Percentiles rank a stretch among this genome's conserved stretches.
phyloP scores from a whole-genome alignment of 2,888 invertebrate species.

The Coelopa pilipes region DNA sequence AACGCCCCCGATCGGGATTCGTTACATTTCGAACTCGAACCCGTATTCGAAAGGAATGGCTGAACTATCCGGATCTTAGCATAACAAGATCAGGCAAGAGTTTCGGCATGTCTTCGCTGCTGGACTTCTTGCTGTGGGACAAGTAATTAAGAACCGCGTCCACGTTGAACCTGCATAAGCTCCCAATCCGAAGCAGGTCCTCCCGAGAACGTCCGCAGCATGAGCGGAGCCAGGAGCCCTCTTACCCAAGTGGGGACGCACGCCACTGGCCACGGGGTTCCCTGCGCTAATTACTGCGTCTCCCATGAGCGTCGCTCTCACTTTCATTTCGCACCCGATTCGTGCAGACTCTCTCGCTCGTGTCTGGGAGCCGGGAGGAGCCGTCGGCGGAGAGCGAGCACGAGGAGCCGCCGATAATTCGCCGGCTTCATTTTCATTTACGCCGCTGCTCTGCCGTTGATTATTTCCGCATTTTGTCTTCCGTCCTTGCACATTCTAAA shows the following conservation, averaged over 20 bases:
- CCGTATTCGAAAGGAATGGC: too few relatives aligned
- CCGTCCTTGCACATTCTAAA: conserved; percentile 15
- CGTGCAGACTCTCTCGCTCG: neutral
- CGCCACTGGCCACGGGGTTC: conserved; percentile 17
- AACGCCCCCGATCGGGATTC: too few relatives aligned
- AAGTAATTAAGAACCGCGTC: neutral
- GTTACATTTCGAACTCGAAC: too few relatives aligned
- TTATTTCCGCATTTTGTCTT: conserved; percentile 3
- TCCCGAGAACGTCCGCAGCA: neutral
- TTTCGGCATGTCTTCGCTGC: too few relatives aligned
- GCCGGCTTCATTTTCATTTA: conserved; percentile 33
- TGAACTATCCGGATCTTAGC: too few relatives aligned
- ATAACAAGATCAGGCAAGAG: too few relatives aligned
- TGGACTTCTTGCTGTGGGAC: too few relatives aligned
- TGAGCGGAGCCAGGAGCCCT: neutral
- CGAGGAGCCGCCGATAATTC: conserved; percentile 15
- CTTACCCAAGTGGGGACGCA: neutral
- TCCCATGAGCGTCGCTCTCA: conserved; percentile 12
- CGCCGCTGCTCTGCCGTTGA: neutral
- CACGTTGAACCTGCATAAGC: neutral
- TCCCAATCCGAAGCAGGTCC: neutral
- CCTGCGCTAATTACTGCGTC: conserved; percentile 30
- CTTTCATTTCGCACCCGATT: conserved; percentile 6
- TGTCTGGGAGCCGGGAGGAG: neutral
- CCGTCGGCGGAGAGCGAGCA: neutral